phyloP scores from a whole-genome alignment of 2,797 vertebrate species.

The Sciurus vulgaris region DNA sequence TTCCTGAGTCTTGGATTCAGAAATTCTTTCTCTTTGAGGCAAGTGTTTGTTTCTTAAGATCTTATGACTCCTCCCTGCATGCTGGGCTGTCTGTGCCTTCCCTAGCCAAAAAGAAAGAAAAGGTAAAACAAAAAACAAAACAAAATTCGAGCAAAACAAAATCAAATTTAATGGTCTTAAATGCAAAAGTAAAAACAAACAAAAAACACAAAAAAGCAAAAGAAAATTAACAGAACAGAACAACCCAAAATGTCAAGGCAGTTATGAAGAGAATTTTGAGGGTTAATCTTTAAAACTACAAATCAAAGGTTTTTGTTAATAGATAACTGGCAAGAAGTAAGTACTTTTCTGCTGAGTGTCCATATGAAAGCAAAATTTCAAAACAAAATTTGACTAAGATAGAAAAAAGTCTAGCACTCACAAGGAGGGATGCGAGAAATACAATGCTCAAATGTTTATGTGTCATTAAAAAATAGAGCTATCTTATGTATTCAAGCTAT shows the following conservation, averaged over 20 bases:
- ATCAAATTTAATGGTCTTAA: conserved; percentile 99
- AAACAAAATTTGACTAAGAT: conserved; percentile 89
- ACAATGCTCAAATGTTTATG: conserved; percentile 92
- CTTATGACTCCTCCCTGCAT: conserved; percentile 81
- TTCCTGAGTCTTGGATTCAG: neutral
- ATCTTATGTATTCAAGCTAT: conserved; percentile 83
- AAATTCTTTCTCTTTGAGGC: conserved; percentile 66
- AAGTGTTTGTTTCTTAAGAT: conserved; percentile 71
- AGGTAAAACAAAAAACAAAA: conserved; percentile 93
- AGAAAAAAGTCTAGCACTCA: conserved; percentile 88
- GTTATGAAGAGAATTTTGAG: conserved; percentile 92
- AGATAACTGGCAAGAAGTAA: conserved; percentile 89
- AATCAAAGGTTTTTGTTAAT: conserved; percentile 90
- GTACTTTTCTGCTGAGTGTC: conserved; percentile 91
- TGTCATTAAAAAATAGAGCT: conserved; percentile 86
- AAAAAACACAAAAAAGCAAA: conserved; percentile 94
- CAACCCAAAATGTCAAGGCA: conserved; percentile 94
- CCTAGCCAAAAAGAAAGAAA: conserved; percentile 91
- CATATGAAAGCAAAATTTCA: conserved; percentile 89
- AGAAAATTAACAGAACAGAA: conserved; percentile 93
- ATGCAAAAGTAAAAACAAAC: conserved; percentile 96
- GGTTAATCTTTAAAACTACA: conserved; percentile 92
- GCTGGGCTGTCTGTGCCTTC: conserved; percentile 86
- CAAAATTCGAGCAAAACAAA: conserved; percentile 97
- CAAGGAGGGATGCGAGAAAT: conserved; percentile 90